Percentiles rank a stretch among this genome's conserved stretches.
phyloP scores from a whole-genome alignment of 2,888 invertebrate species.

The Brachypterus glaber region DNA sequence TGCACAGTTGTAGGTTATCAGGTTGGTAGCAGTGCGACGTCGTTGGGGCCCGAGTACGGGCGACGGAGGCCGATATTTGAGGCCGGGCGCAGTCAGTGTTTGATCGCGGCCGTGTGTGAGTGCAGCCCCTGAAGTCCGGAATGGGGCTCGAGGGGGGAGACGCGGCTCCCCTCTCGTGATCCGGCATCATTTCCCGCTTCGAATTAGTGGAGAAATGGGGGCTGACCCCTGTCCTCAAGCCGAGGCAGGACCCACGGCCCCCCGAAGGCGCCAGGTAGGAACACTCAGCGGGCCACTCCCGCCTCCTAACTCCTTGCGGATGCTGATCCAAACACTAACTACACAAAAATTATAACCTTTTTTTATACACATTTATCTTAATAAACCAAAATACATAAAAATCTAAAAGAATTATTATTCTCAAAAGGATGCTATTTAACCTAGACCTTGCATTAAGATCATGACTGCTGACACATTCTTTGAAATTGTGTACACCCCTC shows the following conservation, averaged over 20 bases:
- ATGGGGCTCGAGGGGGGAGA: slow-evolving; percentile 54
- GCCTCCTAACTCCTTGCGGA: slow-evolving; percentile 25
- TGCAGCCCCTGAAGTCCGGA: slow-evolving; percentile 43
- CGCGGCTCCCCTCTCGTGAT: slow-evolving; percentile 53
- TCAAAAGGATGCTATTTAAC: too few species aligned
- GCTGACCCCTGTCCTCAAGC: slow-evolving; percentile 95
- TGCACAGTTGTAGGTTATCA: slow-evolving; percentile 1
- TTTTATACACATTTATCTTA: too few species aligned
- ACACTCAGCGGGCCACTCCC: slow-evolving; percentile 30
- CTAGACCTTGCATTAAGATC: too few species aligned
- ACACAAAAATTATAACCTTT: too few species aligned
- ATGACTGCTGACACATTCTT: too few species aligned
- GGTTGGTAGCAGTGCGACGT: slow-evolving; percentile 36
- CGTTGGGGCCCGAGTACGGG: slow-evolving; percentile 31
- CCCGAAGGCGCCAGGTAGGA: slow-evolving; percentile 66
- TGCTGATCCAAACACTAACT: slow-evolving; percentile 20
- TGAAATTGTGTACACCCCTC: too few species aligned
- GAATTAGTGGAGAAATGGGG: slow-evolving; percentile 97
- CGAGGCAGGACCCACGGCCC: slow-evolving; percentile 88
- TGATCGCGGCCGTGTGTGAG: slow-evolving; percentile 40
- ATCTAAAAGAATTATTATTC: too few species aligned
- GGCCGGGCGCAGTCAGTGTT: slow-evolving; percentile 41
- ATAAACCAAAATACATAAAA: too few species aligned
- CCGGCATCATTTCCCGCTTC: slow-evolving; percentile 94
- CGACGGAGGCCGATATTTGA: slow-evolving; percentile 32